Percentiles rank a stretch among this genome's conserved stretches.
phyloP scores from a whole-genome alignment of 1,140 invertebrate species.

The Drosophila orosa region DNA sequence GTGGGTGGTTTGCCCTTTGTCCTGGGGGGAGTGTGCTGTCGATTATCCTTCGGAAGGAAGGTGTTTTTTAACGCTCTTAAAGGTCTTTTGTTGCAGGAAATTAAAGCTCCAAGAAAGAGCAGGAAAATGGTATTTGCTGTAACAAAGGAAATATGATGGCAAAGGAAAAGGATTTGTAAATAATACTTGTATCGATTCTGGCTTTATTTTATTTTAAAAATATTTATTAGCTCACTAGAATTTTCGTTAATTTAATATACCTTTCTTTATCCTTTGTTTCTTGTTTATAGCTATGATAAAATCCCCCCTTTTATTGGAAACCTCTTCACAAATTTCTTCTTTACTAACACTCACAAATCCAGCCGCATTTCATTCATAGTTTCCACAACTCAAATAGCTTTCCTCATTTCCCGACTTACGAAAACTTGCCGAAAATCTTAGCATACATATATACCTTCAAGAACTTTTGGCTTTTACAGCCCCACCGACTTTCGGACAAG shows the following conservation, averaged over 20 bases:
- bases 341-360: slow-evolving; percentile 5
- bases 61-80: slow-evolving; percentile 44
- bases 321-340: background rate
- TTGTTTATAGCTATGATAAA: background rate
- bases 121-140: background rate
- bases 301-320: background rate
- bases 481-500: slow-evolving; percentile 47
- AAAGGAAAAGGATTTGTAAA: background rate
- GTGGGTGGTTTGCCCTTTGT: slow-evolving; percentile 29
- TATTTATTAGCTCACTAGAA: background rate
- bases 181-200: background rate
- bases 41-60: slow-evolving; percentile 41
- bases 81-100: slow-evolving; percentile 8
- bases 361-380: slow-evolving; percentile 21
- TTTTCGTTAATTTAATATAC: background rate
- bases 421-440: slow-evolving; percentile 29
- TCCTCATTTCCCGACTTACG: slow-evolving; percentile 24
- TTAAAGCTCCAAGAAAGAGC: slow-evolving; percentile 25
- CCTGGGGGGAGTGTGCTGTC: slow-evolving; percentile 34
- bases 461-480: slow-evolving; percentile 56
- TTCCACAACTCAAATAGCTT: slow-evolving; percentile 36
- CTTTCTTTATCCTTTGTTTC: background rate
- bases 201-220: background rate
- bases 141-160: background rate
- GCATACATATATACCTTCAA: slow-evolving; percentile 5